Base-by-base conservation (phyloP, 2,113 vertebrate genomes). In the Climacteris rufus region DNA sequence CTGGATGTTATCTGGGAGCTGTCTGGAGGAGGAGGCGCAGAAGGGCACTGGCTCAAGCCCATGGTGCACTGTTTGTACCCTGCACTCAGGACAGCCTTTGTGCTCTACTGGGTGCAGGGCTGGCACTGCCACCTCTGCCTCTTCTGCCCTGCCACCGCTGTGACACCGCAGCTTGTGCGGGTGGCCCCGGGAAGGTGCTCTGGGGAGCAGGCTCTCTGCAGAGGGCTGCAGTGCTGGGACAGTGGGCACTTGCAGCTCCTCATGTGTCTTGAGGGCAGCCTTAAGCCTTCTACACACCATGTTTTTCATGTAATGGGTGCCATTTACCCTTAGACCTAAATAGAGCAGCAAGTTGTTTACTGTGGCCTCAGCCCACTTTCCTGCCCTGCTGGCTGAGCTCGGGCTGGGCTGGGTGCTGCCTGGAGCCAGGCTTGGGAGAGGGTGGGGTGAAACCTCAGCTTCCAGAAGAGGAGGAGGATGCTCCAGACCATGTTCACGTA, bases 31-130 rank as follows among this genome's bases (percentile, higher is more conserved):
- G 61, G 39, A 74, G 84, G 50, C 63, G 90, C 69, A 39, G 91
- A 56, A 86, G 57, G 82, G 49, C 69, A 47, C 17, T 1, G 7
- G 83, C 77, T 93, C 16, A 22, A 60, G 56, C 39, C 35, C 0
- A 0, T 1, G 2, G n/a, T 1, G 5, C 24, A 10, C 24, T 27
- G 49, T 45, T 28, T 65, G 54, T 33, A 2, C 0, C 0, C 50
- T 30, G 28, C 54, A 10, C 21, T 42, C 24, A 59, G 80, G 49
- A 49, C 24, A 11, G 35, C 39, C 65, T 27, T 30, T 49, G 68
- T 65, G 88, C 63, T 33, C 71, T n/a, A 14, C 28, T 13, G 13
- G 13, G 6, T 9, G n/a, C 10, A 11, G 40, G 45, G 45, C 57
- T 0, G 2, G 40, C 2, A 0, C 49, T 81, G 7, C 47, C 74